Base-by-base conservation (phyloP, 2,797 vertebrate species). In the Cirrhinus mrigala region DNA sequence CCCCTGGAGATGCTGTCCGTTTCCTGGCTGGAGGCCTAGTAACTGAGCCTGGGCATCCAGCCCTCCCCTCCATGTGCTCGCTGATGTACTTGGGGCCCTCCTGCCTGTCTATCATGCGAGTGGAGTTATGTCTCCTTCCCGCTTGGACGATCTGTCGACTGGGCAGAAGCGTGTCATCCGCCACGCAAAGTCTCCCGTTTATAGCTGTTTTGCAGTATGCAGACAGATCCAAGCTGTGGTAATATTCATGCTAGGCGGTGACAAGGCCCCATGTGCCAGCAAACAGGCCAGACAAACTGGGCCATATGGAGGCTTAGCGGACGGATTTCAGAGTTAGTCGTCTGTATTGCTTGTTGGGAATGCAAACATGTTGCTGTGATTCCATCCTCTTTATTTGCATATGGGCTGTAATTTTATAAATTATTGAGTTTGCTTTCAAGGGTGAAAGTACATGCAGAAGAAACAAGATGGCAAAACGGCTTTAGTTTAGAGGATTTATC, bases 261-360 rank as follows among this genome's bases (percentile, higher is more conserved):
- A 86, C 58, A 76, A 84, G 80, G 22, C 33, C 79, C 75, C 75
- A 79, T 88, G 85, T 81, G 89, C 82, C 77, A 70, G n/a, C 46
- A 86, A 56, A 64, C 77, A 87, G 66, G 68, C 70, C 83, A 85
- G 81, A 86, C 85, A 90, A 87, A 84, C 79, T 15, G 78, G 69
- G 66, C 86, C 85, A 88, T 87, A 88, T 90, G 87, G 83, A 70
- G 16, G 70, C 60, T 88, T 73, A 71, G 46, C 70, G 2, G 66
- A 80, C 24, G 46, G 75, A 85, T 71, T 81, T 71, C 33, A 0
- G 58, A 76, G 46, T 70, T 82, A 85, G 16, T 66, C 52, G 48
- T 81, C 50, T 74, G 74, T n/a, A 46, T 46, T 83, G 60, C 27
- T 86, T 82, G 22, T 62, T n/a, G 22, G 40, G 20, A 82, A 83